A percentile compares a stretch with the other conserved stretches of the same genome.
Evolutionary conservation across 2,888 invertebrate genomes (phyloP).

Genomic region (Anodontia alba): DNA sequence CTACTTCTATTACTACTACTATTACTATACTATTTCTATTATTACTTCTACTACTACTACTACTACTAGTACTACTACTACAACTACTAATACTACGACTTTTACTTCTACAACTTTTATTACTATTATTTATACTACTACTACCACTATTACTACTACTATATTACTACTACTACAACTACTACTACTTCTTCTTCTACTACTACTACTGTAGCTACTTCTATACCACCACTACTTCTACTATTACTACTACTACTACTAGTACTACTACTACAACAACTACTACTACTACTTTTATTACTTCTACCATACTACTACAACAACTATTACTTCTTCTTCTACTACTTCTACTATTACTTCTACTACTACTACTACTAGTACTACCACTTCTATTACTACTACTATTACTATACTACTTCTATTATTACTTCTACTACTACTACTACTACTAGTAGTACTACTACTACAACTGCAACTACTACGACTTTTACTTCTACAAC

Average conservation of each 20-base stretch:
- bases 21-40: neutral
- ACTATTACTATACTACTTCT: conserved; percentile 24
- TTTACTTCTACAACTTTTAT: conserved; percentile 9
- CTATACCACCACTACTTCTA: neutral
- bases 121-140: neutral
- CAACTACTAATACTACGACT: conserved; percentile 42
- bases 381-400: neutral
- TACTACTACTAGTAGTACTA: neutral
- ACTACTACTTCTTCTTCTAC: neutral
- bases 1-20: neutral
- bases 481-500: neutral
- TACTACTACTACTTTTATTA: neutral
- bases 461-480: neutral
- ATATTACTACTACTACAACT: neutral
- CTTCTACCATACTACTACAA: neutral
- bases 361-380: neutral
- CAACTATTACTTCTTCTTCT: conserved; percentile 31
- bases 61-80: conserved; percentile 30
- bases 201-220: neutral
- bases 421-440: conserved; percentile 39
- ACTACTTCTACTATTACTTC: neutral
- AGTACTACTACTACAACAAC: neutral
- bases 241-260: neutral
- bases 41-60: neutral
- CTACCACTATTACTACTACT: neutral